Base-by-base conservation (phyloP, 2,113 vertebrate species). In the Clupea harengus region DNA sequence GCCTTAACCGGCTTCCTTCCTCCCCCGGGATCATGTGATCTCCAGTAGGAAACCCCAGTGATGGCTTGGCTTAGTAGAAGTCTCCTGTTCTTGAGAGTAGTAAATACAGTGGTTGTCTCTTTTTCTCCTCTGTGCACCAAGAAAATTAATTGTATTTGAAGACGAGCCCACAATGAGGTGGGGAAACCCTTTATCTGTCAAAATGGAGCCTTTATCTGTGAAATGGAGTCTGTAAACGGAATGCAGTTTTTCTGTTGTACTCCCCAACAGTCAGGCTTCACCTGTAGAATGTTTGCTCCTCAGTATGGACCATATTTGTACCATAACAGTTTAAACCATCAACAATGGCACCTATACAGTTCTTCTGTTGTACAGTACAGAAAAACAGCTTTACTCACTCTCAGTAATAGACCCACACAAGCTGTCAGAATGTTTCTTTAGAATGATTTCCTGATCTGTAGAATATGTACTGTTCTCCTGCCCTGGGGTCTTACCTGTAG, bases 401-500 rank as follows among this genome's bases (percentile, higher is more conserved):
- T 60, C 20, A 60, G 20, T 17, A 60, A 60, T 6, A 22, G 20
- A 60, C 22, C 54, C 54, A 22, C 22, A 3, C 22, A 22, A 60
- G 18, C 6, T 22, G 5, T 20, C 6, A 60, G 18, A 60, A 60
- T 22, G 54, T 60, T 49, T 49, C 47, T 49, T 11, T 11, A 49
- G 47, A 49, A 49, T 49, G 13, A 2, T 11, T 49, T 11, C 2
- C 47, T 49, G 47, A 10, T 11, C 57, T 64, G 57, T 64, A n/a
- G 20, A 64, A 22, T 4, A 22, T 9, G 2, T 15, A 0, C 3
- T 3, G 47, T 9, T 49, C 47, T 49, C 47, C 13, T 49, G 8
- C 0, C 47, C 47, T 49, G 10, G 47, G 39, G 18, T 15, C 18
- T 0, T 90, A 98, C 97, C 97, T 98, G 93, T 97, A 95, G 89